Evolutionary conservation across 2,888 invertebrate genomes (phyloP), one percentile per base, ranked within the genome.

Genomic region (Acleris laterana): DNA sequence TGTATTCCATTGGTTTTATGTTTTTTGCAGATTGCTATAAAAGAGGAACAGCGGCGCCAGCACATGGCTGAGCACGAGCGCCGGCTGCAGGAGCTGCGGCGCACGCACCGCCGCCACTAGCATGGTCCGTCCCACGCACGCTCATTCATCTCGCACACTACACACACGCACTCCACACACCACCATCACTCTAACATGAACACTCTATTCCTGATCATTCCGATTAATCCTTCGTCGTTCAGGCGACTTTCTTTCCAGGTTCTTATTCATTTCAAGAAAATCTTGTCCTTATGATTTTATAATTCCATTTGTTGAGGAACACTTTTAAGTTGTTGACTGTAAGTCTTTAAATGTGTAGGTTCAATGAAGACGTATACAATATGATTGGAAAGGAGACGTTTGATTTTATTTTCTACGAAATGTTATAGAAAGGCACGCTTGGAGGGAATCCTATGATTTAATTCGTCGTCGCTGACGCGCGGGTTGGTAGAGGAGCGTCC

Each of bases 41-140:
- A 98, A 87, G 98, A 98, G 91, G 96, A 97, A 85, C 96, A 96
- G 87, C 94, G 98, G 63, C 94, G 96, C 63, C 96, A 96, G 80
- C 96, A 97, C 77, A 96, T 98, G 95, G 96, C 96, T 58, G 97
- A 98, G 85, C 96, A 97, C 79, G 97, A 97, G 83, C 94, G 96
- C 65, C 94, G 96, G 75, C 87, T 96, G 83, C 95, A 96, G 88
- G 97, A 96, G 89, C 94, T 96, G 81, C 94, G 95, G 70, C 94
- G 94, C 76, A 90, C 93, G 46, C 86, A 93, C 68, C 90, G 90
- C 75, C 90, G 91, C 75, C 91, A 92, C 80, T 92, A 91, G 89
- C 90, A 91, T 89, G 93, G 92, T 92, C 93, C 90, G 93, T 92
- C 90, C 82, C 78, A 79, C 74, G 74, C 72, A 72, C 74, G 71